Base-by-base conservation (phyloP, 2,888 invertebrate genomes). In the Himalopsyche tibetana region DNA sequence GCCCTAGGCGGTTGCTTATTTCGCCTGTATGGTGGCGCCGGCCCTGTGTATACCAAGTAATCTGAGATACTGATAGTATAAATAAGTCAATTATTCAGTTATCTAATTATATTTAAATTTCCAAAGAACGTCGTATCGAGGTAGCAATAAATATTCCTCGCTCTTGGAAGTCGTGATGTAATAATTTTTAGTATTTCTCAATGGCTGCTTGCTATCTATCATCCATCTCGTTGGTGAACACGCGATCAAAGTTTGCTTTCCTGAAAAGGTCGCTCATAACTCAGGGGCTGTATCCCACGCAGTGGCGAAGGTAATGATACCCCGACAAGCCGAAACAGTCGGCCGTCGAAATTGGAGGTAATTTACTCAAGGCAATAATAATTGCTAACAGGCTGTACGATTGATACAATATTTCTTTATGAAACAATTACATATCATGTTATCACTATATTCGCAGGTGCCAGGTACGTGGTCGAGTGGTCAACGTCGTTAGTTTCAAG, bases 261-360 rank as follows among this genome's bases (percentile, higher is more conserved):
- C 63, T 63, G 63, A 63, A 63, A 63, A 63, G 63, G 63, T 63
- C 63, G 63, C 63, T 51, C 63, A 19, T 63, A 63, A 63, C 63
- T 63, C 63, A 19, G 28, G 28, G 63, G 28, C 28, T 19, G 63
- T 19, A 19, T 63, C 28, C 63, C 63, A 28, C 51, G 51, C 51
- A 51, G 51, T 15, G 51, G 51, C 51, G 15, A 4, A 51, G 28
- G 19, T 63, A 63, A 63, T 63, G 63, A 63, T 63, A 63, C 19
- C 63, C 63, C 19, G 63, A 63, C 63, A 63, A 63, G n/a, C 19
- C 63, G 63, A 63, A 63, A 63, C 28, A 63, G 63, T 28, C 63
- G 63, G 63, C 63, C 19, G 19, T 63, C 63, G 63, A 63, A 63
- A 63, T 19, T 63, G 63, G 63, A 63, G 6, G 63, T 63, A 63